Conservation (phyloP, 2,888 invertebrate species). For the Drosophila nigritarsus region DNA sequence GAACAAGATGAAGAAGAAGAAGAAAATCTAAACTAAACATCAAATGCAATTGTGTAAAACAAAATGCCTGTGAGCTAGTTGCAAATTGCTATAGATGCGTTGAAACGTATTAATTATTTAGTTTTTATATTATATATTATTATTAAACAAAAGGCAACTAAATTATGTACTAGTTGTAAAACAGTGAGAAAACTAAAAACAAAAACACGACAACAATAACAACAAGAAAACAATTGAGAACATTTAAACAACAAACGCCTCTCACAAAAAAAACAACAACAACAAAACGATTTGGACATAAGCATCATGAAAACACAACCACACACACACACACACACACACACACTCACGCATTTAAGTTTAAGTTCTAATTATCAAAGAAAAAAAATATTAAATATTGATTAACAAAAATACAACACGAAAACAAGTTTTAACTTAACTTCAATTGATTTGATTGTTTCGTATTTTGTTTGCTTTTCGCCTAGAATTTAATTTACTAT, state of each 20-base stretch:
- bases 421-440: constrained; percentile 30
- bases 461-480: constrained; percentile 33
- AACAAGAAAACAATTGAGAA: constrained; percentile 40
- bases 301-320: constrained; percentile 34
- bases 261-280: constrained; percentile 24
- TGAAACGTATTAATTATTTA: constrained; percentile 77
- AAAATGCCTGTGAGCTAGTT: constrained; percentile 55
- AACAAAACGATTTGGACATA: constrained; percentile 32
- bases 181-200: constrained; percentile 51
- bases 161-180: constrained; percentile 74
- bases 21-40: constrained; percentile 6
- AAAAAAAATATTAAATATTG: constrained; percentile 40
- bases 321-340: constrained; percentile 7
- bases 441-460: constrained; percentile 36
- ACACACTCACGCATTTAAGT: constrained; percentile 47
- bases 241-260: constrained; percentile 34
- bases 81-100: constrained; percentile 63
- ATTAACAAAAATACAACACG: constrained; percentile 38
- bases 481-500: constrained; percentile 21
- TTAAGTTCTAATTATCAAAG: constrained; percentile 60
- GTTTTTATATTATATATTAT: constrained; percentile 75
- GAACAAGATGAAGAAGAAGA: not conserved
- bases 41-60: constrained; percentile 41
- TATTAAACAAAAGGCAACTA: constrained; percentile 63
- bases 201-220: constrained; percentile 35